Evolutionary conservation across 1,140 invertebrate species (phyloP), one percentile per base, ranked within the genome.

Genomic region (Lucilia cuprina): DNA sequence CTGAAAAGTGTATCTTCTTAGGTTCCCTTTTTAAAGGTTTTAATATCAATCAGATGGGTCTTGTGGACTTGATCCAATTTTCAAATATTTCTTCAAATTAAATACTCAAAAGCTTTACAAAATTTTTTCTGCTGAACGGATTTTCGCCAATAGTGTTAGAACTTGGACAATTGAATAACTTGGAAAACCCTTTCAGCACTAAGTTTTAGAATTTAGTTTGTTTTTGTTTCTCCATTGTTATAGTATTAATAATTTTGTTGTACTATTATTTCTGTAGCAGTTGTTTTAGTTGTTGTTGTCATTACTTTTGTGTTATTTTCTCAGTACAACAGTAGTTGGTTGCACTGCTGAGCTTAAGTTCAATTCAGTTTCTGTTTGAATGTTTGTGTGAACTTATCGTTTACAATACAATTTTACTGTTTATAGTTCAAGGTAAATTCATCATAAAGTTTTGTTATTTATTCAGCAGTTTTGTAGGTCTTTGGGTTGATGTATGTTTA

Each of bases 341-440:
- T 2, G 25, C 3, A 30, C 25, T 78, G 35, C 17, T 78, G 75
- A n/a, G 35, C 14, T 47, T 60, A 5, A 70, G 65, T 70, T 70
- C 65, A 70, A 9, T 70, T 21, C 1, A 55, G 50, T 5, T 55
- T 55, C n/a, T 60, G 14, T 60, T n/a, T 7, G 55, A n/a, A 17
- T 60, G 14, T 60, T 7, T 14, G 13, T 60, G 5, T 60, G 12
- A 30, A 30, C 25, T 30, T 3, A 3, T 30, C 25, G 25, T 30
- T 30, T 30, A 30, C 25, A 30, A 30, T 60, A n/a, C n/a, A n/a
- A 60, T 60, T 60, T 41, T 60, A 60, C n/a, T 60, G 19, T 70
- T 80, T 49, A 80, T 80, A 50, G 77, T 80, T 80, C 77, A 80
- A 80, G 77, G 77, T 80, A 80, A 80, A 80, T 17, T 80, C 47